Base-by-base conservation (phyloP, 2,888 invertebrate species). In the Sphaeridia pumilis region DNA sequence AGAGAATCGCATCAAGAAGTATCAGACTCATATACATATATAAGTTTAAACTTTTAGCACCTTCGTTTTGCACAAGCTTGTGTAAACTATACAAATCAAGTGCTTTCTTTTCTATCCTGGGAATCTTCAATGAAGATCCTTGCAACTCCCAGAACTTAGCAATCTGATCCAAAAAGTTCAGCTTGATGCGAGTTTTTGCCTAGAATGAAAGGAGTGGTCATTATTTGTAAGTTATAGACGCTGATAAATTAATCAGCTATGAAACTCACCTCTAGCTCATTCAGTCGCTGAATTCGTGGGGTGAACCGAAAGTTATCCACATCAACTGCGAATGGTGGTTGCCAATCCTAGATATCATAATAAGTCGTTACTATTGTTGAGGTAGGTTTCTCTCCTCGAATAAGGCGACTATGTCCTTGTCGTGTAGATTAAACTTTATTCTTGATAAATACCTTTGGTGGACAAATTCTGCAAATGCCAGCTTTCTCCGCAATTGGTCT, bases 61-160 rank as follows among this genome's bases (percentile, higher is more conserved):
- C 87, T 72, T 87, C 87, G 66, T 82, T 81, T 65, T 82, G 81
- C 2, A 90, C 88, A 61, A 86, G 78, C 68, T 84, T 83, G 70
- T 94, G 90, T 41, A 97, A 72, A 0, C 87, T 84, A 70, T 90
- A 93, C 51, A 97, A 74, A 72, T 98, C 97, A 36, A 98, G 72
- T 0, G 88, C 86, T 69, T 89, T 87, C 63, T 89, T 78, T 68
- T 97, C 95, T 2, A 97, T 89, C 68, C 89, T 84, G 0, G 97
- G 95, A 65, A 95, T 89, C 74, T 87, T 88, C 28, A 92, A 73
- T 1, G 84, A 81, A 1, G 87, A 87, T 22, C 90, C 92, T 71
- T 95, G 95, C 27, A 97, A 76, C 71, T 95, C 94, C 95, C 95
- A 97, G 73, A 95, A 97, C 72, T 93, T 94, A 25, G 93, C 88